Base-by-base conservation (phyloP, 2,797 vertebrate genomes). In the Monodelphis domestica region DNA sequence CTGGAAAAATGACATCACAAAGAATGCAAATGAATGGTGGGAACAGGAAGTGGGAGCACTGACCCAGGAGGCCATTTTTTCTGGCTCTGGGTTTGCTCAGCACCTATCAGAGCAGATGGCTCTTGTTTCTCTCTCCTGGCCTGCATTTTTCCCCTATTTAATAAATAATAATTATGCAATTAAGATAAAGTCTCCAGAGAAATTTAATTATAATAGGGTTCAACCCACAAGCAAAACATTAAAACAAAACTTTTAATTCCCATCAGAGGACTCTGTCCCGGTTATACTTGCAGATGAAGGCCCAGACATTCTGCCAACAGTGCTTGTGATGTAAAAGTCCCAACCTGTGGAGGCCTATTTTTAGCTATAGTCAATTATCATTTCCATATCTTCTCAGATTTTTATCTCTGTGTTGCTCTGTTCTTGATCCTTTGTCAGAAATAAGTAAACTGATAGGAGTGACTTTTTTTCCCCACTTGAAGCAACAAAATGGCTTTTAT, bases 331-430 rank as follows among this genome's bases (percentile, higher is more conserved):
- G 10, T 50, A 89, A 88, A 93, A 53, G 93, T 96, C 93, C 88
- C 89, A 53, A 93, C 87, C n/a, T n/a, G 84, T 33, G 53, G 90
- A 30, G 28, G 45, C 92, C 53, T 97, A 95, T 95, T 95, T 97
- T 96, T 96, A 97, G 94, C 87, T 91, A 29, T 53, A 91, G 92
- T 57, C 95, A 95, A 96, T 97, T 92, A 90, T 94, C 87, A 52
- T 92, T 96, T 89, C 84, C 95, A 92, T 92, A 88, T 91, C 93
- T 88, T 45, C 93, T 95, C 92, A 93, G 89, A 63, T 52, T 84
- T 92, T 94, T 94, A 88, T 94, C 92, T 96, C 95, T 92, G 52
- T 56, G 53, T 56, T 90, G 91, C 93, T 93, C 89, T 94, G 91
- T 92, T 95, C 92, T 95, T 93, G 91, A n/a, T 38, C 17, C 51